Evolutionary conservation across 2,797 vertebrate genomes (phyloP), one percentile per base, ranked within the genome.

Genomic region (Babyrousa celebensis): DNA sequence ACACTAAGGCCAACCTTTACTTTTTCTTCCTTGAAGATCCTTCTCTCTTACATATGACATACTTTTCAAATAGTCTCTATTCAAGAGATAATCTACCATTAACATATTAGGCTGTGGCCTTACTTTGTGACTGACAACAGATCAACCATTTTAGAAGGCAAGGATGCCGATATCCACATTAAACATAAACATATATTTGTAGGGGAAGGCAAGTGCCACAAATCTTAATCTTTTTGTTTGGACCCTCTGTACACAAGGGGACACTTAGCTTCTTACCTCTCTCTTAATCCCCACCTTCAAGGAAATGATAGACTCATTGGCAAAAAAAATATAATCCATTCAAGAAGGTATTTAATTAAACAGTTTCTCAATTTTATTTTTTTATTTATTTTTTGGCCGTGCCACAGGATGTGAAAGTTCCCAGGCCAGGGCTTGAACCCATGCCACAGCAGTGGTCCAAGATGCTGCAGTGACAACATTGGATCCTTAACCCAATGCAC

Each of bases 261-360:
- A 32, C 5, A 68, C 25, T 40, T 32, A 58, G 29, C 12, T 83
- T 27, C 3, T 79, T 27, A 60, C 16, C 23, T 80, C 1, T 58
- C 6, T 63, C 27, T 89, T 2, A 43, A 20, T 29, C 8, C 40
- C 67, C 20, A 54, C 17, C 63, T 77, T 25, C 54, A 93, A 91
- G 68, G 32, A 84, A 68, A 79, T 9, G 78, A 43, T 32, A 75
- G 56, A 65, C 70, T 62, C 10, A 40, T 21, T 8, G 58, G 25
- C 36, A 75, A 96, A 95, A 97, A 5, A 91, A 88, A 82, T 67
- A 1, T 7, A 95, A 79, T 65, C 12, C 58, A 67, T 91, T 96
- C 21, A 77, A 95, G 40, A 60, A 20, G 4, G 6, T 48, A 82
- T 94, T 77, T 3, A 94, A 74, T 11, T 21, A 20, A 58, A 36